These are phyloP conservation scores for Gasterosteus nipponicus DNA, from an alignment of 2,113 vertebrate genomes.

Conservation along the genomic window DNA sequence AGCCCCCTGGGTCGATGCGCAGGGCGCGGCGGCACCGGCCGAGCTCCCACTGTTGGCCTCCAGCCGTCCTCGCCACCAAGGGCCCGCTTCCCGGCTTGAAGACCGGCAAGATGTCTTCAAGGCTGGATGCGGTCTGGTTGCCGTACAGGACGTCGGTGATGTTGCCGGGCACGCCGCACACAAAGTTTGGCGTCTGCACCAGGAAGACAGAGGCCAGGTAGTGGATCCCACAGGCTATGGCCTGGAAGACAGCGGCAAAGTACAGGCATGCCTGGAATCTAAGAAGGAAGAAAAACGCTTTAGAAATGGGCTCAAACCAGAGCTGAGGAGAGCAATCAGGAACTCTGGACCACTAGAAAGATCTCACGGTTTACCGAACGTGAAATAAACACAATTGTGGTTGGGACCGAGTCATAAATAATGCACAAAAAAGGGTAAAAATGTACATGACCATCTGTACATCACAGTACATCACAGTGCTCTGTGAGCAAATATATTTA, in stretches of 20 bases:
- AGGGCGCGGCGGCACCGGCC: slow-evolving; percentile 82
- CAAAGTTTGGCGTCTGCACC: slow-evolving; percentile 87
- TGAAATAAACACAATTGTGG: not conserved
- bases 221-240: slow-evolving; percentile 91
- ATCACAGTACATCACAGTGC: too few relatives aligned
- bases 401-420: too few relatives aligned
- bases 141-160: slow-evolving; percentile 82
- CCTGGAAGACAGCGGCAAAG: slow-evolving; percentile 90
- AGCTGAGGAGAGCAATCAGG: not conserved
- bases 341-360: too few relatives aligned
- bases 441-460: too few relatives aligned
- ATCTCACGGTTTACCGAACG: too few relatives aligned
- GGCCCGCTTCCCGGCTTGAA: slow-evolving; percentile 75
- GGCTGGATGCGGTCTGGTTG: slow-evolving; percentile 78
- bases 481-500: not conserved
- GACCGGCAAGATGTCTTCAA: slow-evolving; percentile 83
- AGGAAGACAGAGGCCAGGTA: slow-evolving; percentile 94
- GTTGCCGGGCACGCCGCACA: slow-evolving; percentile 84
- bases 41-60: slow-evolving; percentile 91
- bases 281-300: slow-evolving; percentile 30
- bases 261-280: slow-evolving; percentile 93
- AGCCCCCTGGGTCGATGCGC: slow-evolving; percentile 63
- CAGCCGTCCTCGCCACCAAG: slow-evolving; percentile 82
- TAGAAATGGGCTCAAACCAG: not conserved
- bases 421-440: too few relatives aligned